Evolutionary conservation across 30 jellyfish, hydroid and myxozoan species (phyloP), one percentile per base, ranked within the genome.

Genomic region (Nemopilema nomurai): DNA sequence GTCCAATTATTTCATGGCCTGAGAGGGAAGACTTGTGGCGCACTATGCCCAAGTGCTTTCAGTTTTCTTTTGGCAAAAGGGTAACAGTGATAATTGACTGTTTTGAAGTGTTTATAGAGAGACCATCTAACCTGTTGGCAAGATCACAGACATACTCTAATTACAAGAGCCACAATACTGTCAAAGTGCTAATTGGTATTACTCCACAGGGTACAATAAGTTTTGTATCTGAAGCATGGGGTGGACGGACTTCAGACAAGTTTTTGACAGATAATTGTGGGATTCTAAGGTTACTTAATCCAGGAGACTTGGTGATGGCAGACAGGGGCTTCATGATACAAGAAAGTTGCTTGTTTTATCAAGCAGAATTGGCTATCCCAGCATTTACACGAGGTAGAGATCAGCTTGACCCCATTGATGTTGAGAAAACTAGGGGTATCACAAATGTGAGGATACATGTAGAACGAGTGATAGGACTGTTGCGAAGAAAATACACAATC

Each of bases 381-480:
- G 80, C 80, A 69, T 69, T 69, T 69, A 69, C 80, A 21, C 28
- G 80, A 69, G 80, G 57, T 27, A 69, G 23, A 69, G 73, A 25
- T 69, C 80, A 69, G 32, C 80, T 69, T 24, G 57, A 69, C 80
- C 80, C 84, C 68, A 73, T 73, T 19, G 84, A 73, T 41, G 51
- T 73, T 41, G 84, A 73, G 50, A 73, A 69, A 73, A 73, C 72
- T 18, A 33, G 84, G 50, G 84, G 51, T 19, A 73, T 73, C 33
- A 74, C 84, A 28, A 73, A 73, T 73, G 84, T 73, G 50, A 33
- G 84, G 51, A 73, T 73, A n/a, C 84, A 73, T 50, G 84, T 73
- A 41, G 84, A 73, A 66, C 33, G 84, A 66, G 70, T 73, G 33
- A 73, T 73, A 25, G 84, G 84, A 73, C 84, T 25, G 33, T 50